phyloP scores from a whole-genome alignment of 1,140 invertebrate genomes.

The Tribolium castaneum region DNA sequence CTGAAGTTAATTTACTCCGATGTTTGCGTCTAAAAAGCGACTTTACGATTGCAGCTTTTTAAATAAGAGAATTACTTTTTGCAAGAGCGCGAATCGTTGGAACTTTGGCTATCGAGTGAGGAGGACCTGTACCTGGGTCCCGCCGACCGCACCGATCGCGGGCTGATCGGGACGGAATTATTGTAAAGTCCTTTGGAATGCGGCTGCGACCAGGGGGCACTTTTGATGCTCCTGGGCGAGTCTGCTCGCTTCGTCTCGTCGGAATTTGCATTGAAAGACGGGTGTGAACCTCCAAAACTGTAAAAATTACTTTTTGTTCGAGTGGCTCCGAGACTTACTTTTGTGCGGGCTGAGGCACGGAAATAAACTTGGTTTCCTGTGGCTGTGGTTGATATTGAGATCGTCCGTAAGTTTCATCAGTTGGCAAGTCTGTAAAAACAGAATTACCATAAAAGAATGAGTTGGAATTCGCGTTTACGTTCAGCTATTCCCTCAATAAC shows the following conservation, averaged over 20 bases:
- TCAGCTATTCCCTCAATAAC: conserved; percentile 71
- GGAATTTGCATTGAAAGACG: not conserved
- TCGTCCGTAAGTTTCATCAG: conserved; percentile 34
- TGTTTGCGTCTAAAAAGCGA: conserved; percentile 63
- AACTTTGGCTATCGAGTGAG: conserved; percentile 89
- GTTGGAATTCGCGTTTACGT: conserved; percentile 1
- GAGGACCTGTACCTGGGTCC: conserved; percentile 65
- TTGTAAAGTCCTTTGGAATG: conserved; percentile 78
- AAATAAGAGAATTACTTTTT: conserved; percentile 64
- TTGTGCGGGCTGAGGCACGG: conserved; percentile 70
- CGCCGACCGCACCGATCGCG: conserved; percentile 76
- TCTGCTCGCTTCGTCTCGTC: conserved; percentile 66
- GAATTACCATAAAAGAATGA: not conserved
- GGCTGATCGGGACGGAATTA: conserved; percentile 72
- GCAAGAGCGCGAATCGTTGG: conserved; percentile 78
- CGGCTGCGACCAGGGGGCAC: conserved; percentile 83
- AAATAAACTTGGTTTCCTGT: conserved; percentile 71
- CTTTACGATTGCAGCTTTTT: not conserved
- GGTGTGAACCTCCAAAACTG: conserved; percentile 30
- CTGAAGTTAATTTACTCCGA: conserved; percentile 79
- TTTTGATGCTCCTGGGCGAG: conserved; percentile 83
- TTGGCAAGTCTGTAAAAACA: conserved; percentile 11
- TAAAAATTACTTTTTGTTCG: not conserved
- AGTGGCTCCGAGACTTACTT: conserved; percentile 55
- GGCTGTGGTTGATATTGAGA: conserved; percentile 55